Evolutionary conservation across 2,888 invertebrate genomes (phyloP).

Genomic region (Tenthredo notha): DNA sequence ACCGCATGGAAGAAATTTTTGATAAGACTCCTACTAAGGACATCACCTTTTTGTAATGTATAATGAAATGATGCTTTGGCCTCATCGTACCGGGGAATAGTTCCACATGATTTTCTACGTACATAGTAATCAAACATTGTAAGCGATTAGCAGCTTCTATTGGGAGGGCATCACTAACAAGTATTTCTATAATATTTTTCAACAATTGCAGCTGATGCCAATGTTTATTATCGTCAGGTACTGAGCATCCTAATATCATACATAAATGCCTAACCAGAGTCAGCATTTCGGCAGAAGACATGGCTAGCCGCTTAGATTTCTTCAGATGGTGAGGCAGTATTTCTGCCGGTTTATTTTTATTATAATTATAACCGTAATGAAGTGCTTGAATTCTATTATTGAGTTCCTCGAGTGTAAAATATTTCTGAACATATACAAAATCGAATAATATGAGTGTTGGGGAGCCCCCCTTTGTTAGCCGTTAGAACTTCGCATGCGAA

Average conservation of each 20-base stretch:
- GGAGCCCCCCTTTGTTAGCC: too few species aligned
- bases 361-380: slow-evolving; percentile 27
- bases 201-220: slow-evolving; percentile 53
- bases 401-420: slow-evolving; percentile 55
- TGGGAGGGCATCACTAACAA: background rate
- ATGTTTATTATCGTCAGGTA: slow-evolving; percentile 61
- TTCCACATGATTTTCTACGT: slow-evolving; percentile 20
- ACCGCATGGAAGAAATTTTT: slow-evolving; percentile 56
- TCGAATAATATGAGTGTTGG: slow-evolving; percentile 17
- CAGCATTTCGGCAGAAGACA: slow-evolving; percentile 55
- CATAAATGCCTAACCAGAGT: slow-evolving; percentile 41
- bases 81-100: slow-evolving; percentile 54
- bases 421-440: slow-evolving; percentile 18
- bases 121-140: background rate
- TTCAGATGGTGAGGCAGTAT: slow-evolving; percentile 45
- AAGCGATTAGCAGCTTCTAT: slow-evolving; percentile 26
- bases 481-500: too few species aligned
- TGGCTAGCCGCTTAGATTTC: slow-evolving; percentile 26
- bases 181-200: slow-evolving; percentile 36
- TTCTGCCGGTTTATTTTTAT: slow-evolving; percentile 51
- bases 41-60: slow-evolving; percentile 58
- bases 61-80: slow-evolving; percentile 60
- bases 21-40: slow-evolving; percentile 55
- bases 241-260: slow-evolving; percentile 56
- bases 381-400: slow-evolving; percentile 42